Base-by-base conservation (phyloP, 2,113 vertebrate genomes). In the Plestiodon gilberti region DNA sequence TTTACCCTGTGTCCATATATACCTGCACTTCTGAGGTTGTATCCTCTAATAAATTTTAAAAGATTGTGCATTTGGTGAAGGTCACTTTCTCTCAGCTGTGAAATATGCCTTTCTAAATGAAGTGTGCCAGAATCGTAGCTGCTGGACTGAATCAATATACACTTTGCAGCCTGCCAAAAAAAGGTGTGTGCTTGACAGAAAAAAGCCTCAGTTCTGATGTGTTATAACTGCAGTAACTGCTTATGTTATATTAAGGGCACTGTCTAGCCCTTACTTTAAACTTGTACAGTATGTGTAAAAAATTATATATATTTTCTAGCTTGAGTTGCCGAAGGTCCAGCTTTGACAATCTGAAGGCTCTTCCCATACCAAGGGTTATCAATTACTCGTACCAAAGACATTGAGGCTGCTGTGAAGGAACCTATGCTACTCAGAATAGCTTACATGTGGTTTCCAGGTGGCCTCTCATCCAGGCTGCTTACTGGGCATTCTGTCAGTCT, bases 21-120 rank as follows among this genome's bases (percentile, higher is more conserved):
- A 81, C 88, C 69, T 71, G 38, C 59, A 65, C 30, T 38, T 77
- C 59, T 84, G 18, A 64, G n/a, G 30, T 88, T 90, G 70, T 18
- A 81, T 35, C 43, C 59, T 86, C 65, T 87, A 87, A 84, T 9
- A 79, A 35, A 78, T 90, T 70, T 87, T n/a, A 90, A 89, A 91
- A 88, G 3, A 61, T 22, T 87, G 28, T 76, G 92, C 90, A 30
- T 18, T 75, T 61, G 28, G 62, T 85, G 91, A 95, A 93, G 91
- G 94, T 95, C 93, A 95, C 91, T 89, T 93, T 89, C 88, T 85
- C 84, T 82, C 55, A 33, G n/a, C 62, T 93, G 43, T 84, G 91
- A 90, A 90, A 69, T 87, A 90, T 33, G 82, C 69, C 87, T 91
- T 91, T 86, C 77, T 84, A 91, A 90, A 94, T 89, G 14, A 90